Evolutionary conservation across 1,140 invertebrate genomes (phyloP).

Genomic region (Drosophila funebris): DNA sequence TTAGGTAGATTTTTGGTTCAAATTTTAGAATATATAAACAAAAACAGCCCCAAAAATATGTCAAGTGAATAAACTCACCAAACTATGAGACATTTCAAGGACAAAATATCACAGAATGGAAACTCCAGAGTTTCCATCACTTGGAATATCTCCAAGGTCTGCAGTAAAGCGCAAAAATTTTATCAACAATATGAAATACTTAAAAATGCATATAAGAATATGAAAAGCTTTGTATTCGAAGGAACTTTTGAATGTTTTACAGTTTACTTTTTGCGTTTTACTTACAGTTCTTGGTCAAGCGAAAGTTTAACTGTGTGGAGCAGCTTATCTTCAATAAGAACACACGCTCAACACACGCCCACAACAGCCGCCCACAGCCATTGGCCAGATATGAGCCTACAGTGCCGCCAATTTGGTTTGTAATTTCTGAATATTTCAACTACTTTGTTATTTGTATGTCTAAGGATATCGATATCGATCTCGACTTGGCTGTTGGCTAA

Average conservation of each 20-base stretch:
- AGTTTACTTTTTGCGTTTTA: conserved; percentile 23
- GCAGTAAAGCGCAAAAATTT: conserved; percentile 4
- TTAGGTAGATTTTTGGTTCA: conserved; percentile 6
- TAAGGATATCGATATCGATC: conserved; percentile 35
- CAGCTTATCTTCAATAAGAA: neutral
- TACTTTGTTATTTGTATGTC: conserved; percentile 59
- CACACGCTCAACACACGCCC: conserved; percentile 16
- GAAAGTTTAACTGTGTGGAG: neutral
- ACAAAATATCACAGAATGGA: conserved; percentile 5
- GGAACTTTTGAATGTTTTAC: neutral
- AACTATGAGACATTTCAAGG: neutral
- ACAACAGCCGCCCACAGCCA: conserved; percentile 34
- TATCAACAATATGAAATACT: neutral
- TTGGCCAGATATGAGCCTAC: conserved; percentile 41
- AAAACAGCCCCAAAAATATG: conserved; percentile 7
- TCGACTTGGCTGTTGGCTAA: conserved; percentile 60
- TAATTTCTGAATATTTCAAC: conserved; percentile 66
- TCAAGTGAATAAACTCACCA: conserved; percentile 27
- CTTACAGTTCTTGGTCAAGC: conserved; percentile 1
- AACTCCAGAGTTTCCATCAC: neutral
- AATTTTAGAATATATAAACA: conserved; percentile 28
- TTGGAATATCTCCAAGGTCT: neutral
- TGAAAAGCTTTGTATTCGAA: no score
- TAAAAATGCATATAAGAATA: no score
- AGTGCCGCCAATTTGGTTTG: conserved; percentile 71